These are phyloP conservation scores for mouse (Mus musculus) DNA, from an alignment of 2,113 vertebrate genomes.

Conservation along the genomic window DNA sequence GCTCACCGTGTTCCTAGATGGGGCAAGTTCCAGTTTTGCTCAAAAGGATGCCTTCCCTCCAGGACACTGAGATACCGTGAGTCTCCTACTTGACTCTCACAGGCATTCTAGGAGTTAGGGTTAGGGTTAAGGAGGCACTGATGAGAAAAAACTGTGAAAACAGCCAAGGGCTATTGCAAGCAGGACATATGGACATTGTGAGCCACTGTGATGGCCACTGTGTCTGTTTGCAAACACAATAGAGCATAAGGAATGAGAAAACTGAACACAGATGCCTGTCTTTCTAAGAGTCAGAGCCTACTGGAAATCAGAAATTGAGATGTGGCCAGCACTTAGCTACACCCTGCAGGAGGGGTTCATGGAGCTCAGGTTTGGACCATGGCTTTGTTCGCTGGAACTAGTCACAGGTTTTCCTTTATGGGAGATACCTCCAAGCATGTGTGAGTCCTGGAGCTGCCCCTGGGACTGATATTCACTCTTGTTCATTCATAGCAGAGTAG, in stretches of 20 bases:
- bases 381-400: too few species aligned
- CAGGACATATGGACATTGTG: not conserved
- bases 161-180: not conserved
- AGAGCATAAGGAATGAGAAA: not conserved
- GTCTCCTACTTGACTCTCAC: not conserved
- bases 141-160: not conserved
- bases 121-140: not conserved
- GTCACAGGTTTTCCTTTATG: too few species aligned
- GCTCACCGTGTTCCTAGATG: not conserved
- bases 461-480: not conserved
- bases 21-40: not conserved
- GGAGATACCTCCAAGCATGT: fast-evolving
- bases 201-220: not conserved
- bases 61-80: not conserved
- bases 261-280: not conserved
- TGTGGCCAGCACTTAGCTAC: not conserved
- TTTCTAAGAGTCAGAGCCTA: not conserved
- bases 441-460: not conserved
- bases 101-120: not conserved
- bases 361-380: not conserved
- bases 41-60: not conserved
- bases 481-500: not conserved
- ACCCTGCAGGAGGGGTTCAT: fast-evolving
- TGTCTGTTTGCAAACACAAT: not conserved
- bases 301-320: not conserved